A percentile compares a stretch with the other conserved stretches of the same genome.
Evolutionary conservation across 2,797 vertebrate genomes (phyloP).

Genomic region (Peromyscus aztecus): DNA sequence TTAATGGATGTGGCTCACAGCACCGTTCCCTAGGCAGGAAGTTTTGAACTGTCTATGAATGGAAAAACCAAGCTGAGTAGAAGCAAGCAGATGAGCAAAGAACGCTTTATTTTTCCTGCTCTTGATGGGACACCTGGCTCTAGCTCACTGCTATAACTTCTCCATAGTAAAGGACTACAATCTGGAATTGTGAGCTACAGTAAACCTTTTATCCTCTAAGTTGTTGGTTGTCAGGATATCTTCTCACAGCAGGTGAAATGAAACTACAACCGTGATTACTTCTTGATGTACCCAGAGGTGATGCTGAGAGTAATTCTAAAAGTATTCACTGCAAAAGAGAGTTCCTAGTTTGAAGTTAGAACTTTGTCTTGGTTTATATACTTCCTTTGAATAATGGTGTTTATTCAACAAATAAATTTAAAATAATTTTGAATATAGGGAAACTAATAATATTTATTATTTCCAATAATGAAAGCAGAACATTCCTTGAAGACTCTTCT

Average conservation of each 20-base stretch:
- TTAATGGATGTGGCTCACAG: background rate
- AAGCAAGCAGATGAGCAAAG: no score
- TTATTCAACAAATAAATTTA: background rate
- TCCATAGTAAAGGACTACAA: background rate
- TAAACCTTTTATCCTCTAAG: background rate
- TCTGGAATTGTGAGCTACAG: background rate
- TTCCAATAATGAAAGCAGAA: background rate
- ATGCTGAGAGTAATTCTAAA: background rate
- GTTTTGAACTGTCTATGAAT: background rate
- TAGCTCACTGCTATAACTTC: background rate
- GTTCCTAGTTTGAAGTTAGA: background rate
- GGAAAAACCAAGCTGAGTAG: background rate
- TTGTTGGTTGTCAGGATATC: background rate
- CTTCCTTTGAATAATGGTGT: no score
- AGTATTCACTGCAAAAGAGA: background rate
- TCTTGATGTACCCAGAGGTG: background rate
- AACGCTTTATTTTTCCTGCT: no score
- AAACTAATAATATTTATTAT: background rate
- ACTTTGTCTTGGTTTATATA: background rate
- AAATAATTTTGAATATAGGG: background rate
- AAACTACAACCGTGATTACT: background rate
- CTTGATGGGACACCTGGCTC: background rate
- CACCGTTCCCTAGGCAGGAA: background rate
- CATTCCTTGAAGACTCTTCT: background rate
- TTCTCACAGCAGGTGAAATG: background rate